These are phyloP conservation scores for Meteorus sp. DNA, from an alignment of 1,140 invertebrate species.

Conservation along the genomic window DNA sequence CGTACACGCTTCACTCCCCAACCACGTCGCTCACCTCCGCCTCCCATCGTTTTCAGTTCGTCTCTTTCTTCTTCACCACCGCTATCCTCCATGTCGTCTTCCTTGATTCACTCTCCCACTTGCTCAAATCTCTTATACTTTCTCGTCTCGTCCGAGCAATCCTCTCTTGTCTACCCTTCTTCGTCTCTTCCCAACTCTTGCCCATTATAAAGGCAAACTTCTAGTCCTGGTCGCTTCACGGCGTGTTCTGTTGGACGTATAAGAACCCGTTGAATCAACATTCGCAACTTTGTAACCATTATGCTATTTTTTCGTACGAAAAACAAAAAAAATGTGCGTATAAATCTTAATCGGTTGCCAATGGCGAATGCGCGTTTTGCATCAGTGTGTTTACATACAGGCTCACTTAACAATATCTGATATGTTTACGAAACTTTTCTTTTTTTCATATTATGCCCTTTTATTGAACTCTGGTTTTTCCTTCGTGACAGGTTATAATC, in stretches of 20 bases:
- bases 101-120: conserved; percentile 38
- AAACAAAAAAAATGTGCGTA: too few relatives aligned
- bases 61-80: not conserved
- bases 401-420: too few relatives aligned
- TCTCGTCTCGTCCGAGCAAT: conserved; percentile 26
- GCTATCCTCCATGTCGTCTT: conserved; percentile 23
- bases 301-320: too few relatives aligned
- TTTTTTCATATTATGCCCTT: too few relatives aligned
- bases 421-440: too few relatives aligned
- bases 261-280: too few relatives aligned
- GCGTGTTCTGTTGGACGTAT: too few relatives aligned
- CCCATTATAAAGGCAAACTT: conserved; percentile 41
- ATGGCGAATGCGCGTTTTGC: too few relatives aligned
- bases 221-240: conserved; percentile 32
- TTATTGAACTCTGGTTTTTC: not conserved
- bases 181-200: conserved; percentile 27
- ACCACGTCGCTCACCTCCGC: conserved; percentile 19
- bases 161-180: conserved; percentile 33
- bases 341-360: too few relatives aligned
- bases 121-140: conserved; percentile 36
- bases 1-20: conserved; percentile 51
- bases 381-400: too few relatives aligned
- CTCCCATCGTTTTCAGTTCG: conserved; percentile 29
- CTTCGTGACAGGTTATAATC: not conserved
- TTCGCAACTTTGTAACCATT: too few relatives aligned